Evolutionary conservation across 1,140 invertebrate genomes (phyloP).

Genomic region (Dolichoris vasculosae): DNA sequence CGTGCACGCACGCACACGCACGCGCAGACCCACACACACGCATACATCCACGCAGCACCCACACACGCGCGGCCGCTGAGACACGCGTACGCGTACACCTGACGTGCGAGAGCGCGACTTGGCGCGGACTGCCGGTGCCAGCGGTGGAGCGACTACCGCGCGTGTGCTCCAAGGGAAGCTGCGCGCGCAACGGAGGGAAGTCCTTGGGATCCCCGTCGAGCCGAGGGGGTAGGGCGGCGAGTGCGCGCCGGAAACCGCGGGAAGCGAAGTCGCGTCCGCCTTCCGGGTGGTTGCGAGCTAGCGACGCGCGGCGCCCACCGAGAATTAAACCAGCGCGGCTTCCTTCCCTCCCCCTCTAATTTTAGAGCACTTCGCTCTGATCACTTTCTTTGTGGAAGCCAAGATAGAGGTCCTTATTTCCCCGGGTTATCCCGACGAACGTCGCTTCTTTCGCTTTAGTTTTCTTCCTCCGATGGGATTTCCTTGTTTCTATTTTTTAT

Average conservation of each 20-base stretch:
- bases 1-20: slow-evolving; percentile 12
- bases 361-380: slow-evolving; percentile 25
- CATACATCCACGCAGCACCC: neutral
- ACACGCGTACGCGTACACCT: slow-evolving; percentile 42
- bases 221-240: neutral
- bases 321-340: slow-evolving; percentile 14
- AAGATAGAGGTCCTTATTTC: neutral
- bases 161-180: neutral
- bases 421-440: neutral
- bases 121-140: slow-evolving; percentile 70
- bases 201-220: neutral
- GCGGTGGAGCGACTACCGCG: neutral
- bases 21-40: neutral
- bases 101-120: slow-evolving; percentile 60
- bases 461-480: neutral
- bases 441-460: neutral
- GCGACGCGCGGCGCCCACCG: neutral
- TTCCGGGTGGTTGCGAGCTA: neutral
- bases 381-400: slow-evolving; percentile 29
- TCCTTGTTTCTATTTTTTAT: neutral
- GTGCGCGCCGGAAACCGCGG: slow-evolving; percentile 14
- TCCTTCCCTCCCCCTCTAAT: neutral
- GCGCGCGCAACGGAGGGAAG: slow-evolving; percentile 28
- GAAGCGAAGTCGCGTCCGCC: neutral
- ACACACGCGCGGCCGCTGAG: neutral